Conservation (phyloP, 1,140 invertebrate species). For the Pemphigus obesinymphae region DNA sequence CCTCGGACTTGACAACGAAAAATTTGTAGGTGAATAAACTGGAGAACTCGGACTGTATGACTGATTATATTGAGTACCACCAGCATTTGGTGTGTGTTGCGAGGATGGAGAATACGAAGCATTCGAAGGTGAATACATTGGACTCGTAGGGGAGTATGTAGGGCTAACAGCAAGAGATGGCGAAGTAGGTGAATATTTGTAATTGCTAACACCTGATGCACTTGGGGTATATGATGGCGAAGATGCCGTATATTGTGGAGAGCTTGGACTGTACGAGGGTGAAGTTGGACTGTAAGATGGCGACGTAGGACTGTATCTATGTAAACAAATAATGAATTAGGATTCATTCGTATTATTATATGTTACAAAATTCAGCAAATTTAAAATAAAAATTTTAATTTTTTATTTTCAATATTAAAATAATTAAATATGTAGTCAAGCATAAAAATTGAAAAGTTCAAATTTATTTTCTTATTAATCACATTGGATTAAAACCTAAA, state of each 20-base stretch:
- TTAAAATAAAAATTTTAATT: no score
- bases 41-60: slow-evolving; percentile 76
- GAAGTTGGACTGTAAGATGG: slow-evolving; percentile 68
- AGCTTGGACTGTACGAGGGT: slow-evolving; percentile 59
- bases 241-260: slow-evolving; percentile 63
- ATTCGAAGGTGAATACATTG: slow-evolving; percentile 62
- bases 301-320: slow-evolving; percentile 59
- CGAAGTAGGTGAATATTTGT: slow-evolving; percentile 73
- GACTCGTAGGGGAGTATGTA: slow-evolving; percentile 73
- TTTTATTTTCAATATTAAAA: no score
- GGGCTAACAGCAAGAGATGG: slow-evolving; percentile 80
- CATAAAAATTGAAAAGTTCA: no score
- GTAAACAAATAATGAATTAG: no score
- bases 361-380: no score
- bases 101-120: slow-evolving; percentile 72
- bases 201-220: slow-evolving; percentile 69
- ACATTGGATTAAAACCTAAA: no score
- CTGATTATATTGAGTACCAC: slow-evolving; percentile 57
- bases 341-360: no score
- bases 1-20: slow-evolving; percentile 52
- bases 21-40: slow-evolving; percentile 80
- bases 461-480: no score
- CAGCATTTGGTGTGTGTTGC: slow-evolving; percentile 55
- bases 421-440: no score
- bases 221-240: slow-evolving; percentile 73